phyloP scores from a whole-genome alignment of 2,113 vertebrate species.

The Protobothrops flavoviridis region DNA sequence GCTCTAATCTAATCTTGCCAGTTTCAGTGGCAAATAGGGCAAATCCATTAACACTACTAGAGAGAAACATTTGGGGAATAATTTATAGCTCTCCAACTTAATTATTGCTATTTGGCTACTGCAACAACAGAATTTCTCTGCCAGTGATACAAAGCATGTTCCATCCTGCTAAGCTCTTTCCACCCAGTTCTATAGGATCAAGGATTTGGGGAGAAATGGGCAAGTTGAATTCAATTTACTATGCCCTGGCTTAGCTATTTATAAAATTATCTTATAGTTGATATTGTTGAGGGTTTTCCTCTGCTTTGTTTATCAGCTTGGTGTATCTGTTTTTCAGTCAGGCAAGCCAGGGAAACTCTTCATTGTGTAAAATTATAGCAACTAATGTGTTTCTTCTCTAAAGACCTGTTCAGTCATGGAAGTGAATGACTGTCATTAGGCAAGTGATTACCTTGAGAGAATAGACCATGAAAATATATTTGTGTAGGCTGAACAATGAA shows the following conservation, averaged over 20 bases:
- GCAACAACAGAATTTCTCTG: background rate
- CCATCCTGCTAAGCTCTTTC: background rate
- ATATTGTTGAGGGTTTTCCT: background rate
- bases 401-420: background rate
- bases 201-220: background rate
- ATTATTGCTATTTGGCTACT: background rate
- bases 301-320: background rate
- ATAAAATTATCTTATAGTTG: background rate
- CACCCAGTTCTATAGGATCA: background rate
- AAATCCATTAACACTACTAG: constrained; percentile 11
- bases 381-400: background rate
- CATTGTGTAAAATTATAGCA: background rate
- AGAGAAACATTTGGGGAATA: background rate
- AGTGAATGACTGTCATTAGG: background rate
- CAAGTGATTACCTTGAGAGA: background rate
- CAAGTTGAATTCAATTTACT: background rate
- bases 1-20: constrained; percentile 1
- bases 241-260: background rate
- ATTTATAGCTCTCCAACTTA: background rate
- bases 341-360: background rate
- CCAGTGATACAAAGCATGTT: background rate
- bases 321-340: background rate
- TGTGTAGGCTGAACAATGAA: background rate
- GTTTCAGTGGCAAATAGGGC: background rate
- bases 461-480: background rate